phyloP scores from a whole-genome alignment of 2,888 invertebrate genomes.

The Leucophenga maculata region DNA sequence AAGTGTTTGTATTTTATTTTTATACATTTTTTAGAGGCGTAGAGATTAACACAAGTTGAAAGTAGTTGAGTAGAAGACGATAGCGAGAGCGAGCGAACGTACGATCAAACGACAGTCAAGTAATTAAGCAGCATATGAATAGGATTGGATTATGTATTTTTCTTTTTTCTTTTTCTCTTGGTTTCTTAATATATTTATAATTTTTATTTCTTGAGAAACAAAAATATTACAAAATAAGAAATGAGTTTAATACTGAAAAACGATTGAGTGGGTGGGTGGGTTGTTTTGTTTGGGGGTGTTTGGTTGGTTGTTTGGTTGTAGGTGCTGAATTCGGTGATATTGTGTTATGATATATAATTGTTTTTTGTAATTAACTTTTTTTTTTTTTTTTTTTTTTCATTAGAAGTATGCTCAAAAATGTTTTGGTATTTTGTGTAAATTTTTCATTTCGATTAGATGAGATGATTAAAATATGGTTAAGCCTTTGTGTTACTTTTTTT shows the following conservation, averaged over 20 bases:
- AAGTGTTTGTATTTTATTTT: slow-evolving; percentile 58
- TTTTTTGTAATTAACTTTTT: too few relatives aligned
- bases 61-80: neutral
- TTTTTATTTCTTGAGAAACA: slow-evolving; percentile 31
- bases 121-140: slow-evolving; percentile 55
- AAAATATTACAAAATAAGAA: neutral
- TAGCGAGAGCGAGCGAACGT: slow-evolving; percentile 1
- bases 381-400: slow-evolving; percentile 18
- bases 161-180: slow-evolving; percentile 23
- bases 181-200: slow-evolving; percentile 28
- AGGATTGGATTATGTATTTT: slow-evolving; percentile 21
- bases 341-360: too few relatives aligned
- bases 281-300: too few relatives aligned
- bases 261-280: neutral
- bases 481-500: slow-evolving; percentile 70
- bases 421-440: slow-evolving; percentile 50
- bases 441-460: slow-evolving; percentile 69
- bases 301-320: too few relatives aligned
- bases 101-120: slow-evolving; percentile 19
- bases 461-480: slow-evolving; percentile 72
- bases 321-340: neutral
- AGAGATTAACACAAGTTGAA: slow-evolving; percentile 69
- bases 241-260: slow-evolving; percentile 21
- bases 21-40: slow-evolving; percentile 54
- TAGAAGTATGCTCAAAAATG: slow-evolving; percentile 13